Percentiles rank a stretch among this genome's conserved stretches.
These are phyloP conservation scores for Nasonovia ribisnigri DNA, from an alignment of 2,888 invertebrate species.

Conservation along the genomic window DNA sequence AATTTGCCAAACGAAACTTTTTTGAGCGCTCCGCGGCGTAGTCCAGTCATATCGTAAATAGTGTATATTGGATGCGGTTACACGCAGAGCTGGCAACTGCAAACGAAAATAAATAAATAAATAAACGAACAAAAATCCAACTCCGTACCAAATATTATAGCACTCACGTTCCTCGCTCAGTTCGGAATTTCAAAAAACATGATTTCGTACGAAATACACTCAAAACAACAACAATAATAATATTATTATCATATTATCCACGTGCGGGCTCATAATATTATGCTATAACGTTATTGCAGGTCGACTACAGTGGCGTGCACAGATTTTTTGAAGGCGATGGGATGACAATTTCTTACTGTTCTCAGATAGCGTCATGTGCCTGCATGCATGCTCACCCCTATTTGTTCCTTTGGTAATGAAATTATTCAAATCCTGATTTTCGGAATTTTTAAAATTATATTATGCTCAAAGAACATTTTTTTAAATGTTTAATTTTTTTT, in stretches of 20 bases:
- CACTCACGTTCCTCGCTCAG: background rate
- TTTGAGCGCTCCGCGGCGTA: background rate
- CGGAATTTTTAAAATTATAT: no score
- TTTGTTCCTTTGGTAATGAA: no score
- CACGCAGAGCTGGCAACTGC: background rate
- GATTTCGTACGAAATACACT: background rate
- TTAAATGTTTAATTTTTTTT: no score
- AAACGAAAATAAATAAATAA: background rate
- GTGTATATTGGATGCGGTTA: background rate
- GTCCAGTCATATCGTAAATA: background rate
- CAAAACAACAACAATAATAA: background rate
- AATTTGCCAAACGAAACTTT: background rate
- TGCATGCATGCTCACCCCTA: no score
- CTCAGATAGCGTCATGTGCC: no score
- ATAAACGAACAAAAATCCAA: background rate
- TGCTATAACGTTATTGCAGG: background rate
- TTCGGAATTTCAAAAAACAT: background rate
- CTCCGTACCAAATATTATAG: background rate
- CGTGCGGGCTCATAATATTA: background rate
- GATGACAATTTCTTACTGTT: no score
- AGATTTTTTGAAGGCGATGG: no score
- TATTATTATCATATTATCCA: background rate
- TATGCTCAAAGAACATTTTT: no score
- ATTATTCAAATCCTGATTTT: no score
- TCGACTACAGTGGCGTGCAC: background rate